Conservation (phyloP, 1,140 invertebrate genomes). For the roundworm (Caenorhabditis elegans) region DNA sequence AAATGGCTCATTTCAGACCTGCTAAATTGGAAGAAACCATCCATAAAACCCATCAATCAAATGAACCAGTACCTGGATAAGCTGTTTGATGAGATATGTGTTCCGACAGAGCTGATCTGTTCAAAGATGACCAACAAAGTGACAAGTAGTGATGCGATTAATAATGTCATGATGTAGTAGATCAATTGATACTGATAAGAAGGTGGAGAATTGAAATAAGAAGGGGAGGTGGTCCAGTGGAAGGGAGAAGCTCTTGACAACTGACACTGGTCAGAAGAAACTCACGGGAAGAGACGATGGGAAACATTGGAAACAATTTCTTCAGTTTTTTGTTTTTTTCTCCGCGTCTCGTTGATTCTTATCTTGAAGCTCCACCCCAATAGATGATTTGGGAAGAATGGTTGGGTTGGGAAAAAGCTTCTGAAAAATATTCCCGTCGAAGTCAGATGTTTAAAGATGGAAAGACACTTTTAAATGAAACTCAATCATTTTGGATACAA, state of each 20-base stretch:
- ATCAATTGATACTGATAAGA: neutral
- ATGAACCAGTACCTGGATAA: neutral
- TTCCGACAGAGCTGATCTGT: neutral
- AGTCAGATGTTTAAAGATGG: too few species aligned
- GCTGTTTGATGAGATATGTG: constrained; percentile 5
- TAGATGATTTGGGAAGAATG: too few species aligned
- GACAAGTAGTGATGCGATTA: neutral
- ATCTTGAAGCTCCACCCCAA: neutral
- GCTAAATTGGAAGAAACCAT: too few species aligned
- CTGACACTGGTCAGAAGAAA: constrained; percentile 14
- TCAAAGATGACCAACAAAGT: neutral
- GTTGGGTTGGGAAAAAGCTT: too few species aligned
- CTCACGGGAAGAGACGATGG: neutral
- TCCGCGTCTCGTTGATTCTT: neutral
- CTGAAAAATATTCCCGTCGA: too few species aligned
- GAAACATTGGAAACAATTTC: constrained; percentile 30
- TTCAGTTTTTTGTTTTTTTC: neutral
- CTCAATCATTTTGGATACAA: too few species aligned
- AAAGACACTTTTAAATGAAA: too few species aligned
- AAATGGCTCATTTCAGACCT: too few species aligned
- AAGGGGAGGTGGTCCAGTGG: neutral
- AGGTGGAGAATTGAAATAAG: neutral
- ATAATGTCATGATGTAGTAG: neutral
- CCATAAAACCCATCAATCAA: neutral
- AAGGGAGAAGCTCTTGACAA: constrained; percentile 7